Evolutionary conservation across 2,113 vertebrate species (phyloP).

Genomic region (Microcebus murinus): DNA sequence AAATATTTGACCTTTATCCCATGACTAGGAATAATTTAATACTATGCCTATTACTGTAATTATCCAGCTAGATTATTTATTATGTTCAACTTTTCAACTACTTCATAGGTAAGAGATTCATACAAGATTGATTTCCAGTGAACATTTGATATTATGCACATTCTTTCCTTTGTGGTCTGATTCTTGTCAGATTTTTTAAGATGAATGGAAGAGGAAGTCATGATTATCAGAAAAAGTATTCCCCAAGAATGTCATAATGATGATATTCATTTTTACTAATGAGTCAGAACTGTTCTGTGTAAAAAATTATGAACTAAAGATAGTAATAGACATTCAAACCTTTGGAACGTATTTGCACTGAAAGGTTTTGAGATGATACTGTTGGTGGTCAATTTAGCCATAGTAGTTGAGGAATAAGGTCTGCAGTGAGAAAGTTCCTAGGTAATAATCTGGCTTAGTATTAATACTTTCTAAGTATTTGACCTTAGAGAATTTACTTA

Average conservation of each 20-base stretch:
- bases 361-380: background rate
- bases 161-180: slow-evolving; percentile 14
- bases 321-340: background rate
- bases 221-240: background rate
- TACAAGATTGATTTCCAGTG: background rate
- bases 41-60: background rate
- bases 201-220: background rate
- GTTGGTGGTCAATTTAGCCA: background rate
- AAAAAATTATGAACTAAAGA: background rate
- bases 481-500: background rate
- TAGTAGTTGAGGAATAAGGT: background rate
- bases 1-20: slow-evolving; percentile 58
- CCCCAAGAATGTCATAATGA: background rate
- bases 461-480: background rate
- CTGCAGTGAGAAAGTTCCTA: background rate
- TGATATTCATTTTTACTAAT: background rate
- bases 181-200: slow-evolving; percentile 7
- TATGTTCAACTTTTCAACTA: slow-evolving; percentile 31
- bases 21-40: slow-evolving; percentile 29
- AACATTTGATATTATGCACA: background rate
- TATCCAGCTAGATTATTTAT: slow-evolving; percentile 47
- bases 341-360: background rate
- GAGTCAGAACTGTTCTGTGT: background rate
- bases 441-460: background rate
- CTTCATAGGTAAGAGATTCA: background rate